Evolutionary conservation across 1,140 invertebrate species (phyloP), one percentile per base, ranked within the genome.

Genomic region (Euschistus heros): DNA sequence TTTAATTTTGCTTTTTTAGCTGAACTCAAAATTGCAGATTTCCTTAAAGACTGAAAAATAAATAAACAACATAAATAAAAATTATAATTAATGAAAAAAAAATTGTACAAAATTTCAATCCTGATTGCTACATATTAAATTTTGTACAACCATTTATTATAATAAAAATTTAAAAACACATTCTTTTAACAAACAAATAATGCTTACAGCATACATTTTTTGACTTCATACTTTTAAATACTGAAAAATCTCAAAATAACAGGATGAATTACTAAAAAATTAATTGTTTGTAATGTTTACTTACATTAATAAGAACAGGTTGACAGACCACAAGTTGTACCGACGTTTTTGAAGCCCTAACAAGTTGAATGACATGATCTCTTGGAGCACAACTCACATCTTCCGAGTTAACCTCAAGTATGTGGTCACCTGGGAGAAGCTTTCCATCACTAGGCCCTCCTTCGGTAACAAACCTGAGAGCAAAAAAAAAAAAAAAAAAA

Each of bases 371-470:
- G 27, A 95, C 92, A 76, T 91, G 87, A 75, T 94, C 91, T 6
- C 92, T 76, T 0, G 90, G 88, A 3, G 90, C 87, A 20, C 82
- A 78, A 71, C 86, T 84, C 0, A 95, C 92, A 75, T 95, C 91
- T 77, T 93, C 89, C 0, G 89, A 91, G 73, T 95, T 94, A 47
- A 96, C 91, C 66, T 83, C 81, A 14, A 92, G 79, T 62, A 96
- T 93, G 74, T 93, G 90, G 75, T 96, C 92, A 10, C 91, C 91
- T 0, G 92, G 89, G 71, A 92, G 82, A 44, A 96, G 76, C 79
- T 91, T 90, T 54, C 87, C 86, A 55, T 90, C 89, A 74, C 91
- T 93, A 0, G 92, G 92, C 10, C 92, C 92, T 69, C 88, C 90
- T 79, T 87, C 84, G 0, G 87, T 90, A 7, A 90, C 87, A 70